These are phyloP conservation scores for Drosophila grimshawi DNA, from an alignment of 1,140 invertebrate species.

Conservation along the genomic window DNA sequence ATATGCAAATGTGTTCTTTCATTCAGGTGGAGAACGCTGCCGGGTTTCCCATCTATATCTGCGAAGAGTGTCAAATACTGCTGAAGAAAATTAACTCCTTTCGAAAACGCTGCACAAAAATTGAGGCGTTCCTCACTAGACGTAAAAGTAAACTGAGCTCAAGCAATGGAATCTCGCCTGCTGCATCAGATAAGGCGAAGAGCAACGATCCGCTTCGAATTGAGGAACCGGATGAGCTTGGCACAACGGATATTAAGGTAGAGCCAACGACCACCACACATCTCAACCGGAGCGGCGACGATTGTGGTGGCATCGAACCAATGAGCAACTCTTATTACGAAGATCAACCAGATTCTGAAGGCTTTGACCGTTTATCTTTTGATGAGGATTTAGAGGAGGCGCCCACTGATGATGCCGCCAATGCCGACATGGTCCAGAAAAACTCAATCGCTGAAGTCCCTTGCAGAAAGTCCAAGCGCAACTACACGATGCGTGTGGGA, in stretches of 20 bases:
- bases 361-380: background rate
- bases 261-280: background rate
- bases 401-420: background rate
- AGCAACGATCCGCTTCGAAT: constrained; percentile 50
- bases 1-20: background rate
- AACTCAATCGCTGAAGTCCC: background rate
- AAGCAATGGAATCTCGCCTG: background rate
- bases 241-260: constrained; percentile 5
- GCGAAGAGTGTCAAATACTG: constrained; percentile 50
- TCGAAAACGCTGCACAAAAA: constrained; percentile 60
- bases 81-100: constrained; percentile 51
- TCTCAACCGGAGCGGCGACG: background rate
- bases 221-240: constrained; percentile 2
- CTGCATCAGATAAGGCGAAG: background rate
- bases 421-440: background rate
- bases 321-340: background rate
- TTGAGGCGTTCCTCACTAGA: constrained; percentile 53
- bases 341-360: constrained; percentile 5
- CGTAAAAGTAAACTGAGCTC: constrained; percentile 28
- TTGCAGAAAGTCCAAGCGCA: constrained; percentile 24
- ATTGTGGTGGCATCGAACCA: background rate
- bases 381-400: background rate
- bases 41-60: constrained; percentile 46
- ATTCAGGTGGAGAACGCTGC: constrained; percentile 50
- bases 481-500: constrained; percentile 69